phyloP scores from a whole-genome alignment of 1,140 invertebrate genomes.

The Drosophila sucinea region DNA sequence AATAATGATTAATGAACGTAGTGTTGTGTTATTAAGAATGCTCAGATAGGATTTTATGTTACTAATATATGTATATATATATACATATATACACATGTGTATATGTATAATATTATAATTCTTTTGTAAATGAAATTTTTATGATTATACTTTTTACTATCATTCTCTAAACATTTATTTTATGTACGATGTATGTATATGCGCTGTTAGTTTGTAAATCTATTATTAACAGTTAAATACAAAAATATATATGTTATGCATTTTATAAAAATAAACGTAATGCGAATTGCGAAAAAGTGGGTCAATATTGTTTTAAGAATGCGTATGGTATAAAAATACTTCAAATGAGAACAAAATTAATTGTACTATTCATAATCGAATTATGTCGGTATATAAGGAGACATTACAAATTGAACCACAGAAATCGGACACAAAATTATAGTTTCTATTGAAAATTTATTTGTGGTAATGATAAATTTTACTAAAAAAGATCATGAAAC shows the following conservation, averaged over 20 bases:
- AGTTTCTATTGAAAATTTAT: too few species aligned
- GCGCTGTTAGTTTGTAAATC: conserved; percentile 50
- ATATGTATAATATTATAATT: conserved; percentile 37
- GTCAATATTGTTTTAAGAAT: neutral
- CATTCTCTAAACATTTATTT: conserved; percentile 28
- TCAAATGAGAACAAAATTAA: too few species aligned
- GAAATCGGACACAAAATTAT: too few species aligned
- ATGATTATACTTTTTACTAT: conserved; percentile 45
- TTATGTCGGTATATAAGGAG: too few species aligned
- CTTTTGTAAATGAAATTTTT: conserved; percentile 65
- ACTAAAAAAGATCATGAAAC: too few species aligned
- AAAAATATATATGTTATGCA: conserved; percentile 75
- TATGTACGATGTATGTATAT: conserved; percentile 47
- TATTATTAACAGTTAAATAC: conserved; percentile 55
- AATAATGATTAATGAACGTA: conserved; percentile 41
- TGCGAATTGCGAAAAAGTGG: conserved; percentile 31
- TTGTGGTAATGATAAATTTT: too few species aligned
- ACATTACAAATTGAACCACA: too few species aligned
- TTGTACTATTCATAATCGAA: too few species aligned
- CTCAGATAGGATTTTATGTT: conserved; percentile 50
- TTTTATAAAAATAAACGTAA: conserved; percentile 74
- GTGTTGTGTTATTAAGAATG: conserved; percentile 72
- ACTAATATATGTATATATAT: conserved; percentile 15
- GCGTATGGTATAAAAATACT: too few species aligned
- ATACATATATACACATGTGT: conserved; percentile 32